Percentiles rank a stretch among this genome's conserved stretches.
Evolutionary conservation across 1,140 invertebrate species (phyloP).

Genomic region (Pseudomyrmex sp.): DNA sequence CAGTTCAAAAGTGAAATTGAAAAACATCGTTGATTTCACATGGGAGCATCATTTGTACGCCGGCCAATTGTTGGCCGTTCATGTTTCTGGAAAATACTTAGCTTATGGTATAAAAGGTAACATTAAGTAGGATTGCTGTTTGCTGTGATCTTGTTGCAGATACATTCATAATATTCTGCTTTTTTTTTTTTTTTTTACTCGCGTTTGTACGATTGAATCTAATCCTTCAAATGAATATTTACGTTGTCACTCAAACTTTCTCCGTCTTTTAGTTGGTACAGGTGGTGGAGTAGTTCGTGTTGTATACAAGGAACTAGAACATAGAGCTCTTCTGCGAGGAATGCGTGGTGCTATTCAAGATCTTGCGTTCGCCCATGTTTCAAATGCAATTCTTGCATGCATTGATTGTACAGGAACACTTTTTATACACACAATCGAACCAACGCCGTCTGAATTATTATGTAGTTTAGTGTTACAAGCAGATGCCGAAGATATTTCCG

Average conservation of each 20-base stretch:
- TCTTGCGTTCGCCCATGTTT: constrained; percentile 94
- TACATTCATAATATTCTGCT: not conserved
- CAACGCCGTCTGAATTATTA: constrained; percentile 86
- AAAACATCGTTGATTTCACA: constrained; percentile 95
- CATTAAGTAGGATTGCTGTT: constrained; percentile 10
- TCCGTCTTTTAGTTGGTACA: constrained; percentile 85
- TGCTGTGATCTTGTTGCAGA: not conserved
- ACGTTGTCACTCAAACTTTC: constrained; percentile 6
- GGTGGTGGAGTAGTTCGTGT: constrained; percentile 93
- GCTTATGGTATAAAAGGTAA: constrained; percentile 96
- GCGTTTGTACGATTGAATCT: not conserved
- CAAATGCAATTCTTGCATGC: constrained; percentile 92
- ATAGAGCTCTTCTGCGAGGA: constrained; percentile 93
- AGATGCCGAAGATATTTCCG: constrained; percentile 78
- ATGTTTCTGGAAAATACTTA: constrained; percentile 93
- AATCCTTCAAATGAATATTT: not conserved
- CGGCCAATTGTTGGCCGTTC: constrained; percentile 95
- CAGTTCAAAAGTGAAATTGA: constrained; percentile 95
- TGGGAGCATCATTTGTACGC: constrained; percentile 95
- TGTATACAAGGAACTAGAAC: constrained; percentile 90
- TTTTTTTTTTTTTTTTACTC: not conserved
- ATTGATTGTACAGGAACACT: constrained; percentile 94
- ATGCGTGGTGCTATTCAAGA: constrained; percentile 94
- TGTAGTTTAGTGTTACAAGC: constrained; percentile 86
- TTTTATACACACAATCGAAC: constrained; percentile 92